Percentiles rank a stretch among this genome's conserved stretches.
Evolutionary conservation across 2,888 invertebrate genomes (phyloP).

Genomic region (Andrena bicolor): DNA sequence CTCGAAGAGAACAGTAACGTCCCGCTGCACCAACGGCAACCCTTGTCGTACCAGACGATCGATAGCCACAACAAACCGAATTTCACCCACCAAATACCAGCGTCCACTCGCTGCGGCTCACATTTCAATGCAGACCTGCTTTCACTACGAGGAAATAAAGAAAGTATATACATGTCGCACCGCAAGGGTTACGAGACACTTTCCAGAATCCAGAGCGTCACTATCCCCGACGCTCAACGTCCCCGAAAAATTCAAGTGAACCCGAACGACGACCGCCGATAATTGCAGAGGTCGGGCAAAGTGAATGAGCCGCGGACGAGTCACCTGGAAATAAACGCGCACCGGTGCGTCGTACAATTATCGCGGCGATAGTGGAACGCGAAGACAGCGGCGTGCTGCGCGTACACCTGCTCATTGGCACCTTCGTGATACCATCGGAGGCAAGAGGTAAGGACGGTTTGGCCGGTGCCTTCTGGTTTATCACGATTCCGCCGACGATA

Average conservation of each 20-base stretch:
- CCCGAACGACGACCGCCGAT: neutral
- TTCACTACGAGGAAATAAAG: no score
- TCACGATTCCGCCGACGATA: constrained; percentile 47
- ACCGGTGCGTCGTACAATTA: constrained; percentile 11
- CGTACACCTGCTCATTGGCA: constrained; percentile 47
- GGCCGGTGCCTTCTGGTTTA: constrained; percentile 32
- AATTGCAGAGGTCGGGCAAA: neutral
- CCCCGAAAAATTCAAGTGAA: neutral
- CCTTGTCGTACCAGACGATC: no score
- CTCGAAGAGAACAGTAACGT: no score
- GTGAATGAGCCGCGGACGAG: neutral
- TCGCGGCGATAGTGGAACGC: constrained; percentile 9
- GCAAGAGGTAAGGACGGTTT: constrained; percentile 15
- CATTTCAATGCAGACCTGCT: no score
- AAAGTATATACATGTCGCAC: no score
- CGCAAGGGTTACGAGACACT: no score
- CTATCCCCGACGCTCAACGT: no score
- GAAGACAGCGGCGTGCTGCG: constrained; percentile 15
- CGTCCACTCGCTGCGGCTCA: no score
- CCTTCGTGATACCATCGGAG: constrained; percentile 48
- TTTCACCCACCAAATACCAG: no score
- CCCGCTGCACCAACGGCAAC: no score
- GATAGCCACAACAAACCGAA: no score
- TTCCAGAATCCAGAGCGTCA: no score
- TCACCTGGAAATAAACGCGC: constrained; percentile 7